Evolutionary conservation across 2,888 invertebrate genomes (phyloP).

Genomic region (Oligia strigilis): DNA sequence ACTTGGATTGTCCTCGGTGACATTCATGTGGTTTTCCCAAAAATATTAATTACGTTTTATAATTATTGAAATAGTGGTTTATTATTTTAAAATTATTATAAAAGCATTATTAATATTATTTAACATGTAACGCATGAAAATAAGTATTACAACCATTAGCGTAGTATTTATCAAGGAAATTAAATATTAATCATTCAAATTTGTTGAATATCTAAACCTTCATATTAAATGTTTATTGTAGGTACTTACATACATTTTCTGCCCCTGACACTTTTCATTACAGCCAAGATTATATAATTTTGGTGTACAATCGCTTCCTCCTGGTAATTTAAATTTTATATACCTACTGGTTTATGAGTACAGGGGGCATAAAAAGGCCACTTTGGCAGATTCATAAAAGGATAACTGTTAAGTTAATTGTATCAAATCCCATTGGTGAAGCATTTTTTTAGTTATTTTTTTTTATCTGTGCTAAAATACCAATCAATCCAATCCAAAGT

Average conservation of each 20-base stretch:
- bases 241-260: background rate
- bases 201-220: background rate
- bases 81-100: slow-evolving; percentile 10
- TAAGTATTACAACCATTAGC: background rate
- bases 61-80: background rate
- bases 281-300: background rate
- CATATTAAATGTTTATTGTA: background rate
- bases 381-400: no score
- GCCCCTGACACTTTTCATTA: background rate
- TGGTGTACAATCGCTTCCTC: background rate
- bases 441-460: no score
- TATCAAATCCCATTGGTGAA: no score
- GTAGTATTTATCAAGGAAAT: background rate
- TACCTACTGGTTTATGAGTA: background rate
- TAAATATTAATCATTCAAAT: no score
- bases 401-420: no score
- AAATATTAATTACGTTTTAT: background rate
- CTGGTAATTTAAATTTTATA: background rate
- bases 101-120: background rate
- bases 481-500: no score
- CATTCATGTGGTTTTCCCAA: slow-evolving; percentile 23
- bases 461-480: no score
- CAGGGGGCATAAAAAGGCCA: no score
- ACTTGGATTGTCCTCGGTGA: slow-evolving; percentile 1
- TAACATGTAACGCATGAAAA: background rate